A percentile compares a stretch with the other conserved stretches of the same genome.
Evolutionary conservation across 2,113 vertebrate species (phyloP).

Genomic region (Chloroceryle aenea): DNA sequence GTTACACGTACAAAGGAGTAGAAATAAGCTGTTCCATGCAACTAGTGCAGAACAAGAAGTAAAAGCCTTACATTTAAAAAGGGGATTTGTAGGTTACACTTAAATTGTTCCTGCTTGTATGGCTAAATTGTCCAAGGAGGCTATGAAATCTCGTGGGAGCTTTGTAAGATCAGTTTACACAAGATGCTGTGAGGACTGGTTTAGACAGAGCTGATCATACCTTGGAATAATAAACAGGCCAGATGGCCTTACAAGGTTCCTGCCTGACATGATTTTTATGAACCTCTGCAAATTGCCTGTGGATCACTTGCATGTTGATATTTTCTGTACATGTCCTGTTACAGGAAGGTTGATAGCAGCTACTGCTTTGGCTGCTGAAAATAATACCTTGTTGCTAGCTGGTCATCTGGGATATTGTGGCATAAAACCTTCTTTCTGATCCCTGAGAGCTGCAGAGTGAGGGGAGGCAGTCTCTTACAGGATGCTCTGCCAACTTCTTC

Average conservation of each 20-base stretch:
- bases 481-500: not conserved
- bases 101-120: not conserved
- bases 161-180: not conserved
- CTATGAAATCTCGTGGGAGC: not conserved
- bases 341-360: not conserved
- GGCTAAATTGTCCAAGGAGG: not conserved
- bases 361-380: not conserved
- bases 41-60: not conserved
- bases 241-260: not conserved
- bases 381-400: not conserved
- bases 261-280: not conserved
- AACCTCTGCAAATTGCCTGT: not conserved
- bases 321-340: not conserved
- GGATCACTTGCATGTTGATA: not conserved
- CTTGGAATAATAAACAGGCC: not conserved
- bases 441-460: not conserved
- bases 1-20: rapidly evolving
- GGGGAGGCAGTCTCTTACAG: not conserved
- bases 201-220: not conserved
- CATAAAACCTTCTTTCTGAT: not conserved
- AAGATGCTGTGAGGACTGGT: not conserved
- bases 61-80: not conserved
- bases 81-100: not conserved
- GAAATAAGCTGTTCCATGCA: not conserved
- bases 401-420: not conserved